Conservation (phyloP, 2,113 vertebrate species). For the Nothoprocta perdicaria region DNA sequence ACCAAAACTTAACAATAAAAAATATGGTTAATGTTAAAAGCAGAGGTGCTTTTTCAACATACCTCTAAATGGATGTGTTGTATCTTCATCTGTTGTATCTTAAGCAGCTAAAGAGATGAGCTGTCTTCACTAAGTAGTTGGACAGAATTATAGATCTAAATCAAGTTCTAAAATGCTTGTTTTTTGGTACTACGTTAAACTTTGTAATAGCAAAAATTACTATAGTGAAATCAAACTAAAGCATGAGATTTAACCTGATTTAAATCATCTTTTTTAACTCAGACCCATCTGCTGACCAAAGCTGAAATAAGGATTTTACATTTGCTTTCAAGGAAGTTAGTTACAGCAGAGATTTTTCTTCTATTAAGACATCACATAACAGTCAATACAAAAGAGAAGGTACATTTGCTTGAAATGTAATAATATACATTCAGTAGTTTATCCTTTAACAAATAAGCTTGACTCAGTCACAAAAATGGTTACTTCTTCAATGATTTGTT, state of each 20-base stretch:
- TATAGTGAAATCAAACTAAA: not conserved
- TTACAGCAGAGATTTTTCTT: not conserved
- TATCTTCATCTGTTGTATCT: conserved; percentile 10
- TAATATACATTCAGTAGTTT: not conserved
- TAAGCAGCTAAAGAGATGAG: conserved; percentile 25
- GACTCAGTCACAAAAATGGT: not conserved
- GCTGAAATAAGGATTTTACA: not conserved
- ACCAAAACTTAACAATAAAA: conserved; percentile 51
- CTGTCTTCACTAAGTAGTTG: not conserved
- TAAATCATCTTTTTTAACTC: not conserved
- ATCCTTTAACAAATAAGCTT: not conserved
- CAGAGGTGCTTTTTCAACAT: conserved; percentile 47
- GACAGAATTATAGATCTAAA: not conserved
- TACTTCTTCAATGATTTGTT: not conserved
- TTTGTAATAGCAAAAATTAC: not conserved
- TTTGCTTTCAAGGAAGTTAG: not conserved
- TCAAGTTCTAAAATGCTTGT: not conserved
- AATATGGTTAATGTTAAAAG: conserved; percentile 67
- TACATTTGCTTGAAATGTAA: not conserved
- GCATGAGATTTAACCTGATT: not conserved
- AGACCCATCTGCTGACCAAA: not conserved
- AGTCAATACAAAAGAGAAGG: not conserved
- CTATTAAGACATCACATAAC: not conserved
- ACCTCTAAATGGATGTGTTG: conserved; percentile 63
- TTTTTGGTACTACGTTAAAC: not conserved